Evolutionary conservation across 2,797 vertebrate species (phyloP), one percentile per base, ranked within the genome.

Genomic region (Petrocephalus sullivani): DNA sequence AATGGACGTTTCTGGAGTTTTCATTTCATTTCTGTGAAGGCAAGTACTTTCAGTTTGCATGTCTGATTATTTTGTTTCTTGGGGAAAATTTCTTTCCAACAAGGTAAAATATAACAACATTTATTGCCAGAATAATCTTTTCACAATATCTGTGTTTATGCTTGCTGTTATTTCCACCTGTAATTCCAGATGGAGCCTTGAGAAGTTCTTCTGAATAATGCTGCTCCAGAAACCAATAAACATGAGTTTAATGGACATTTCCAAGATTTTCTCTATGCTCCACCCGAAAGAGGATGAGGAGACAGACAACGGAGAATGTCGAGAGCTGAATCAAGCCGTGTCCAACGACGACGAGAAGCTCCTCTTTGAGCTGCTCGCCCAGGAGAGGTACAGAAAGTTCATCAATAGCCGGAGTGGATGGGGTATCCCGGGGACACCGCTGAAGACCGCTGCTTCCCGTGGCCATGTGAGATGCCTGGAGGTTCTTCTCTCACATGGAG

Each of bases 191-290:
- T 95, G 94, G 91, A 91, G 0, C 33, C 19, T 89, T 88, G 89
- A 88, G 10, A 88, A 88, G 6, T 88, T 86, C 88, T 92, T 88
- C 89, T 93, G 93, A 94, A 94, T 78, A 94, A 93, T 92, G 87
- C 90, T 93, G 89, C 89, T 91, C 89, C 90, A 93, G 89, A 93
- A 89, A 86, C 91, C 92, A 88, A 89, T 87, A 90, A 94, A 94
- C 91, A 98, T 96, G 97, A 98, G 96, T 92, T 93, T 98, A 89
- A 97, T 99, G 97, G 98, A 99, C 91, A 96, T 99, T 87, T 87
- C 91, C 53, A 96, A 96, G 91, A 94, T 96, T 51, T 95, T 96
- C 92, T 96, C 95, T 92, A 96, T 99, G 95, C 93, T 98, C 89
- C 96, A 92, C 81, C 94, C 97, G 7, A 90, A 92, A 81, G 96